Base-by-base conservation (phyloP, 2,113 vertebrate species). In the Marcusenius ussheri region DNA sequence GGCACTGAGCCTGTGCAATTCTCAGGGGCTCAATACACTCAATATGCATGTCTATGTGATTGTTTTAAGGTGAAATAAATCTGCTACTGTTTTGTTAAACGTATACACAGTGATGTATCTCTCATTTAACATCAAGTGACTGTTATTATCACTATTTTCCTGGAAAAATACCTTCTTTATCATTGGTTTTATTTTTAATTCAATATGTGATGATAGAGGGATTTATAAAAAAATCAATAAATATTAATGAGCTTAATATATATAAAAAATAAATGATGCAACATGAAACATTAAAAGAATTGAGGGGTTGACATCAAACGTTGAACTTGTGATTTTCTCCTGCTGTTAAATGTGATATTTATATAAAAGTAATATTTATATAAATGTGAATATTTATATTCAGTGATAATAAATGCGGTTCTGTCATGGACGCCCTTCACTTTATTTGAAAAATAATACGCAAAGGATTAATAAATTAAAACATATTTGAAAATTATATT, bases 381-480 rank as follows among this genome's bases (percentile, higher is more conserved):
- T 51, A 51, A 51, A 51, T 17, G 50, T 51, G 50, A 42, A 31
- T 50, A 27, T 74, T 89, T 31, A 27, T 50, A 49, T 77, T 11
- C n/a, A 74, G 27, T 89, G 45, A 15, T 31, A 74, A 89, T 89
- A 46, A n/a, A 45, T 50, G 24, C 77, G 58, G 46, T 24, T 24
- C 21, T 49, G 9, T 24, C 42, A 74, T 66, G 13, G 42, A 74
- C 17, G n/a, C 17, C 58, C 42, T 15, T 80, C 87, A 89, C 24
- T 49, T 89, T 77, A 70, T 49, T 62, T 89, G 62, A 47, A 49
- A 74, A 89, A 19, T n/a, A 77, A 74, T 66, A 80, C 89, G n/a
- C 84, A 83, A 77, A 74, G 90, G 87, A 50, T 92, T 80, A 42
- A 92, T 80, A 42, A 92, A 93, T 92, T 92, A 93, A 91, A 93